A percentile compares a stretch with the other conserved stretches of the same genome.
phyloP scores from a whole-genome alignment of 2,797 vertebrate genomes.

The Artibeus jamaicensis region DNA sequence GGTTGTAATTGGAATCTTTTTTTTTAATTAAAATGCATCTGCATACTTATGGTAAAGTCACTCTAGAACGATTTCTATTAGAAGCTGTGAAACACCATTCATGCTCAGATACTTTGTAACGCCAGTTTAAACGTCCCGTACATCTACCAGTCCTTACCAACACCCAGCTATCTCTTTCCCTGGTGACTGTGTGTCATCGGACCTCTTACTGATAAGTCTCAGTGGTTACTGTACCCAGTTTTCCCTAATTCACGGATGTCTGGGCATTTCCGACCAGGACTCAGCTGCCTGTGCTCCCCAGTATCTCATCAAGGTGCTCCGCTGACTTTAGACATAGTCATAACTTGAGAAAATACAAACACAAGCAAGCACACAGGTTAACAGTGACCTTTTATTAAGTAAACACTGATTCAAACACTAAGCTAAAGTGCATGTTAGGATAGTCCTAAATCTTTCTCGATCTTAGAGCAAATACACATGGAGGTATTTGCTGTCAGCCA shows the following conservation, averaged over 20 bases:
- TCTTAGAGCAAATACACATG: not conserved
- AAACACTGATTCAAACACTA: not conserved
- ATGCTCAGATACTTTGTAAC: not conserved
- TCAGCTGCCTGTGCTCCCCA: fast-evolving
- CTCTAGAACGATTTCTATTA: not conserved
- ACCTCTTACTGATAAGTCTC: not conserved
- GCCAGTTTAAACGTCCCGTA: not conserved
- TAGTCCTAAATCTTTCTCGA: not conserved
- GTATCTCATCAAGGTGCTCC: not conserved
- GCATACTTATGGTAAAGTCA: not conserved
- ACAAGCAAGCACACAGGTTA: not conserved
- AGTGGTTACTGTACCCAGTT: not conserved
- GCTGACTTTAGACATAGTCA: not conserved
- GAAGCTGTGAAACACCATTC: not conserved
- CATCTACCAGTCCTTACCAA: not conserved
- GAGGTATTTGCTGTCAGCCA: not conserved
- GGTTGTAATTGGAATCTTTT: not conserved
- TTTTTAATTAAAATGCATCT: not conserved
- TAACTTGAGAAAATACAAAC: not conserved
- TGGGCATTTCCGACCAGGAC: not conserved
- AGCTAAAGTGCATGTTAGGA: not conserved
- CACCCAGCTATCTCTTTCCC: fast-evolving
- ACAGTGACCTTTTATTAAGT: not conserved
- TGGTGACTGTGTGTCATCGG: not conserved
- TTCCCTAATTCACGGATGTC: not conserved